Conservation (phyloP, 2,888 invertebrate genomes). For the Ecliptopera silaceata region DNA sequence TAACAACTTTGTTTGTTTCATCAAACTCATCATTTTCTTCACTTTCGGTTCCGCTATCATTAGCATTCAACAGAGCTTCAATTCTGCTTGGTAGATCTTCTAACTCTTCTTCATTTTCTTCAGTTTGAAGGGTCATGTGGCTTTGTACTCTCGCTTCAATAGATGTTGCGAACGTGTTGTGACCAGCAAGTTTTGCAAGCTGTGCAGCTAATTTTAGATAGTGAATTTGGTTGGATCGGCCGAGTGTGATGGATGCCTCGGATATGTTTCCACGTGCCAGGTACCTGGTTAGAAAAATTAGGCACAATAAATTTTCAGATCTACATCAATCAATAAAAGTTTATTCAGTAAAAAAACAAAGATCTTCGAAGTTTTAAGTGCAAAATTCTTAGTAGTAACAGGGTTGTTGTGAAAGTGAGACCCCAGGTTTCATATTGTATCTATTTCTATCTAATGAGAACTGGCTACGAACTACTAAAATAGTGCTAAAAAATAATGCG, state of each 20-base stretch:
- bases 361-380: too few relatives aligned
- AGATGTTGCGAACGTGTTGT: conserved; percentile 62
- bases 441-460: too few relatives aligned
- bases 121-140: conserved; percentile 22
- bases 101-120: conserved; percentile 45
- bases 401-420: too few relatives aligned
- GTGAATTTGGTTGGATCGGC: conserved; percentile 79
- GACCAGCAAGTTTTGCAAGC: conserved; percentile 79
- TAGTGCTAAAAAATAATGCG: too few relatives aligned
- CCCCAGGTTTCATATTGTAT: too few relatives aligned
- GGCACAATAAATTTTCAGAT: too few relatives aligned
- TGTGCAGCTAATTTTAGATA: conserved; percentile 83
- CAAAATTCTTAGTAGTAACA: too few relatives aligned
- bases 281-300: conserved; percentile 74
- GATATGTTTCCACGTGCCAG: conserved; percentile 82
- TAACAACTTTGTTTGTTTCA: conserved; percentile 3
- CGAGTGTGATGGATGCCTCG: conserved; percentile 84
- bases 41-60: conserved; percentile 4
- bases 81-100: conserved; percentile 49
- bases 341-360: too few relatives aligned
- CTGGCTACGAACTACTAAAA: too few relatives aligned
- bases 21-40: conserved; percentile 10
- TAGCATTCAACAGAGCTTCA: conserved; percentile 49
- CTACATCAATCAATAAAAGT: too few relatives aligned
- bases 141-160: conserved; percentile 44